Percentiles rank a stretch among this genome's conserved stretches.
These are phyloP conservation scores for Haliclystus octoradiatus DNA, from an alignment of 30 jellyfish, hydroid and myxozoan genomes.

Conservation along the genomic window DNA sequence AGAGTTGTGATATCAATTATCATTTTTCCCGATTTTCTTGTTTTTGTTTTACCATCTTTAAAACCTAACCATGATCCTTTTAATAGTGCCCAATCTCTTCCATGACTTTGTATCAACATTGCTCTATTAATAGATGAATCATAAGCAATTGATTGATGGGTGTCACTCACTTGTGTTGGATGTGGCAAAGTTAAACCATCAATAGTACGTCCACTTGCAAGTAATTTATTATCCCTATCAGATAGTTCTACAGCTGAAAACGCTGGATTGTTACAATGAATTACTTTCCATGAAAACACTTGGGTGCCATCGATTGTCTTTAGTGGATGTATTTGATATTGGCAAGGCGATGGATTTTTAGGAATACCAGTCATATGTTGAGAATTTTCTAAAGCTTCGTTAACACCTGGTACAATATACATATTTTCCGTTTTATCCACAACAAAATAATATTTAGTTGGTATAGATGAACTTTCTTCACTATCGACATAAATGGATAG, in stretches of 20 bases:
- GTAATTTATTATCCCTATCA: constrained; percentile 26
- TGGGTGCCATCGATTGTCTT: constrained; percentile 42
- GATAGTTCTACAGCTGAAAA: constrained; percentile 50
- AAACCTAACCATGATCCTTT: constrained; percentile 58
- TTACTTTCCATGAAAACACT: constrained; percentile 52
- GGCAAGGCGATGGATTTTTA: constrained; percentile 13
- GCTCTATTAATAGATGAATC: constrained; percentile 46
- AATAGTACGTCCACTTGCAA: constrained; percentile 51
- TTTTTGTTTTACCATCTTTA: neutral
- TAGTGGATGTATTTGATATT: constrained; percentile 12
- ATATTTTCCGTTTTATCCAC: neutral
- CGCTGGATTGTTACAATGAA: constrained; percentile 44
- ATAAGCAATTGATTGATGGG: constrained; percentile 12
- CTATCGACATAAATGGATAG: neutral
- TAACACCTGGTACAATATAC: neutral
- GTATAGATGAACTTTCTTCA: neutral
- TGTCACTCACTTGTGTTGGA: constrained; percentile 29
- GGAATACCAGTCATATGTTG: neutral
- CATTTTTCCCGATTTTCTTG: neutral
- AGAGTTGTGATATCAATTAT: neutral
- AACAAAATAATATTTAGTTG: neutral
- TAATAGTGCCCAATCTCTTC: constrained; percentile 52
- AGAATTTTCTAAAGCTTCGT: neutral
- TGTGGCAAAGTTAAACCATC: constrained; percentile 50
- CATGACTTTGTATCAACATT: constrained; percentile 44